Conservation (phyloP, 2,113 vertebrate genomes). For the Alligator mississippiensis region DNA sequence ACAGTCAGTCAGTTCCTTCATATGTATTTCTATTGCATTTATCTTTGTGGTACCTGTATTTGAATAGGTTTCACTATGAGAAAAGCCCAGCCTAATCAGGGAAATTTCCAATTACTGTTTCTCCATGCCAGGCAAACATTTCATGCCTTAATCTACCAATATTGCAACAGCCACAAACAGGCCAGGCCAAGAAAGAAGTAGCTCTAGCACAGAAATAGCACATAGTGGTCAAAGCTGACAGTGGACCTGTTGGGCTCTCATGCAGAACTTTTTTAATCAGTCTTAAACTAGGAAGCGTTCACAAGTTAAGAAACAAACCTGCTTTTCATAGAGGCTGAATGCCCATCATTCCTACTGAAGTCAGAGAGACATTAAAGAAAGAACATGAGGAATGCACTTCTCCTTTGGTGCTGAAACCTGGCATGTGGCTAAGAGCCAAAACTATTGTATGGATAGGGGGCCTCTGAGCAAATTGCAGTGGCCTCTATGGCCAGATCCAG, state of each 20-base stretch:
- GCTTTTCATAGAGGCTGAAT: background rate
- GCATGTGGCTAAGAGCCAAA: background rate
- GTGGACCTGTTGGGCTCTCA: background rate
- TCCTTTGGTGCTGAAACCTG: too few relatives aligned
- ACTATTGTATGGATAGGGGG: background rate
- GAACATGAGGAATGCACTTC: too few relatives aligned
- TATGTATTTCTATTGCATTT: conserved; percentile 13
- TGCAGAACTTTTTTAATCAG: background rate
- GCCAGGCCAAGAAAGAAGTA: background rate
- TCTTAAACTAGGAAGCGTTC: background rate
- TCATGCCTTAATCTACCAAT: conserved; percentile 19
- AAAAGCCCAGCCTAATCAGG: conserved; percentile 34
- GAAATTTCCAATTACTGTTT: conserved; percentile 25
- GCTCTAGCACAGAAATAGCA: background rate
- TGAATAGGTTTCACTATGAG: conserved; percentile 20
- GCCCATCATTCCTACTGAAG: background rate
- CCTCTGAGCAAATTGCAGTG: background rate
- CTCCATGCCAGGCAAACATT: conserved; percentile 17
- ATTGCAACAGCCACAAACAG: background rate
- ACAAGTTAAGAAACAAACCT: background rate
- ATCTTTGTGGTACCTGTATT: conserved; percentile 5
- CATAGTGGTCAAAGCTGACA: background rate
- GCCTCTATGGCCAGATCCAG: background rate
- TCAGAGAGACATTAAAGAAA: background rate
- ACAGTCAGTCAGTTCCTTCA: background rate